Conservation (phyloP, 2,888 invertebrate genomes). For the Carabus problematicus region DNA sequence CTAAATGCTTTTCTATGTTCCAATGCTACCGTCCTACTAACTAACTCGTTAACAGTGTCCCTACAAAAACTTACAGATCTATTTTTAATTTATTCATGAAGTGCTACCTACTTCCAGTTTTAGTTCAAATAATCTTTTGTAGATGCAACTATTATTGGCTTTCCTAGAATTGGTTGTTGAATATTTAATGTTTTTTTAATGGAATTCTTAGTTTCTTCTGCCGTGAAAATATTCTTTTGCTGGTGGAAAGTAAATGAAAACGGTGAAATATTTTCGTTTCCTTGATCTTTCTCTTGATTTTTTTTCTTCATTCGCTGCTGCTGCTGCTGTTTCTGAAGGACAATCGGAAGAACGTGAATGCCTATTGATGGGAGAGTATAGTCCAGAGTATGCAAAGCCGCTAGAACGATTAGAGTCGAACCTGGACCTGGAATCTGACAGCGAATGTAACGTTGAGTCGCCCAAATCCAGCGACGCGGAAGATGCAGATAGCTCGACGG, state of each 20-base stretch:
- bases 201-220: too few relatives aligned
- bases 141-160: too few relatives aligned
- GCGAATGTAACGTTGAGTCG: slow-evolving; percentile 53
- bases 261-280: slow-evolving; percentile 21
- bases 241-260: slow-evolving; percentile 11
- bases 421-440: slow-evolving; percentile 54
- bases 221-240: too few relatives aligned
- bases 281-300: neutral
- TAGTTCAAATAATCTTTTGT: too few relatives aligned
- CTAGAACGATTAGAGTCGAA: slow-evolving; percentile 50
- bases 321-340: slow-evolving; percentile 48
- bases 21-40: too few relatives aligned
- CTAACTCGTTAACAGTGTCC: too few relatives aligned
- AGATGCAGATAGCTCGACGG: slow-evolving; percentile 75
- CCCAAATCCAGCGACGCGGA: slow-evolving; percentile 55
- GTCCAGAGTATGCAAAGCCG: slow-evolving; percentile 52
- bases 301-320: slow-evolving; percentile 1
- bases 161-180: too few relatives aligned
- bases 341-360: slow-evolving; percentile 67
- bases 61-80: too few relatives aligned
- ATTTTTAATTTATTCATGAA: too few relatives aligned
- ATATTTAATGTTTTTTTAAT: too few relatives aligned
- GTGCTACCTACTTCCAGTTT: too few relatives aligned
- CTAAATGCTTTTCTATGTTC: too few relatives aligned
- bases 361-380: slow-evolving; percentile 66